Evolutionary conservation across 2,797 vertebrate genomes (phyloP).

Genomic region (Paedocypris micromegethes): DNA sequence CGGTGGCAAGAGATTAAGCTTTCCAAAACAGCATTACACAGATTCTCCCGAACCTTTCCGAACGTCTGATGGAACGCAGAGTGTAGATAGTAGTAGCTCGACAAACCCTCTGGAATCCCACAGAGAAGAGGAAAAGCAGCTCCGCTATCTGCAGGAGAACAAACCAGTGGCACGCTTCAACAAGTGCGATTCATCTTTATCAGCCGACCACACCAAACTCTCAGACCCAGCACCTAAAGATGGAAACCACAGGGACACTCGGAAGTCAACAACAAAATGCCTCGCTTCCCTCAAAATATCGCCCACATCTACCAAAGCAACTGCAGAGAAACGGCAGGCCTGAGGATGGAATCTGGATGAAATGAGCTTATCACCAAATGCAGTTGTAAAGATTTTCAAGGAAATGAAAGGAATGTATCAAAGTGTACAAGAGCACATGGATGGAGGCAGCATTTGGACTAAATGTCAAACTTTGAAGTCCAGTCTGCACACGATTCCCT

Average conservation of each 20-base stretch:
- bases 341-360: slow-evolving; percentile 21
- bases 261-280: slow-evolving; percentile 44
- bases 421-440: slow-evolving; percentile 29
- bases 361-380: slow-evolving; percentile 41
- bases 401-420: slow-evolving; percentile 30
- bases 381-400: slow-evolving; percentile 40
- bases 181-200: slow-evolving; percentile 42
- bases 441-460: slow-evolving; percentile 29
- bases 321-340: slow-evolving; percentile 37
- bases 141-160: slow-evolving; percentile 39
- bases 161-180: slow-evolving; percentile 31
- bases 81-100: not conserved
- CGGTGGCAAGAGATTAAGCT: too few relatives aligned
- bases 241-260: slow-evolving; percentile 23
- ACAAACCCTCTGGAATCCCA: slow-evolving; percentile 7
- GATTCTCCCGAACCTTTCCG: not conserved
- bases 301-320: slow-evolving; percentile 33
- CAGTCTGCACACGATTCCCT: slow-evolving; percentile 12
- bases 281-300: slow-evolving; percentile 36
- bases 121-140: slow-evolving; percentile 7
- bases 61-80: slow-evolving; percentile 12
- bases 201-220: slow-evolving; percentile 31
- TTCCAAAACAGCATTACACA: too few relatives aligned
- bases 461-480: slow-evolving; percentile 49
- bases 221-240: slow-evolving; percentile 22